Conservation (phyloP, 2,888 invertebrate species). For the Teinopalpus imperialis region DNA sequence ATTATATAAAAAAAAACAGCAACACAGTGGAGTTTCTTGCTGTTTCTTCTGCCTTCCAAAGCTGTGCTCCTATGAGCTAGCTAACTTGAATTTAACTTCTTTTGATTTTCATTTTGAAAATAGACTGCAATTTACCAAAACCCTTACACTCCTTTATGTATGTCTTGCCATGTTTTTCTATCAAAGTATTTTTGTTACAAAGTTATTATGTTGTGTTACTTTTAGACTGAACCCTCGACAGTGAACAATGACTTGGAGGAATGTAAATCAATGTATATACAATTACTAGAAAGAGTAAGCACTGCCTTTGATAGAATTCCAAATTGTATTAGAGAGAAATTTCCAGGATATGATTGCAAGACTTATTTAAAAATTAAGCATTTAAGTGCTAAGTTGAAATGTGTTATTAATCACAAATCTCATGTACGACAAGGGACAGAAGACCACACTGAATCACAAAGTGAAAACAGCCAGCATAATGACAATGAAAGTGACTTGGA, state of each 20-base stretch:
- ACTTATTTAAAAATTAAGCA: slow-evolving; percentile 81
- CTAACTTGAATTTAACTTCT: no score
- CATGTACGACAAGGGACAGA: slow-evolving; percentile 38
- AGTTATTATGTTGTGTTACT: no score
- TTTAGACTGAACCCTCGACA: no score
- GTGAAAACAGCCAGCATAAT: slow-evolving; percentile 33
- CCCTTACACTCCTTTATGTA: no score
- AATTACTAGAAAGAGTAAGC: slow-evolving; percentile 84
- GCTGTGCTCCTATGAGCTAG: no score
- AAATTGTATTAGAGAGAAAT: slow-evolving; percentile 79
- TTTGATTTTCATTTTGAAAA: no score
- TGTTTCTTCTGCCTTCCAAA: no score
- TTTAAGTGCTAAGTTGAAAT: slow-evolving; percentile 81
- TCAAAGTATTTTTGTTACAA: no score
- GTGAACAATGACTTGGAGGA: slow-evolving; percentile 45
- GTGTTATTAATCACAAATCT: slow-evolving; percentile 61
- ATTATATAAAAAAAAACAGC: no score
- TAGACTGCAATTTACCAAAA: no score
- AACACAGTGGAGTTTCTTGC: no score
- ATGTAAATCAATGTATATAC: slow-evolving; percentile 79
- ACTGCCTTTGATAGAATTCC: slow-evolving; percentile 85
- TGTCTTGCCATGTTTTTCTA: no score
- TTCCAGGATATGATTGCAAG: slow-evolving; percentile 82
- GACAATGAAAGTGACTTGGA: slow-evolving; percentile 46
- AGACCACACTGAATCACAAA: slow-evolving; percentile 35